These are phyloP conservation scores for Hippocampus barbouri DNA, from an alignment of 2,113 vertebrate species.

Conservation along the genomic window DNA sequence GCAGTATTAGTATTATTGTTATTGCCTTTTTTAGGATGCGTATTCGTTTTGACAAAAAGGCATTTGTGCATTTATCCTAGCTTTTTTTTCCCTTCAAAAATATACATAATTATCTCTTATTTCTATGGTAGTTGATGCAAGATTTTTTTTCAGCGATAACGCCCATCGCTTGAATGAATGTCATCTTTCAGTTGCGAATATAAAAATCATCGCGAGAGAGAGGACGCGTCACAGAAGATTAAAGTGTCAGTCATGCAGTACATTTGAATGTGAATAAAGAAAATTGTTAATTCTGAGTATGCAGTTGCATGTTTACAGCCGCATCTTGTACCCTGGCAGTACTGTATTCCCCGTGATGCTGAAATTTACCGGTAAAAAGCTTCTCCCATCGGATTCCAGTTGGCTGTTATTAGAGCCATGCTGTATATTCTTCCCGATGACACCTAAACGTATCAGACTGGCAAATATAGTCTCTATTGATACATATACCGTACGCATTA, in stretches of 20 bases:
- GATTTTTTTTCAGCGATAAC: not conserved
- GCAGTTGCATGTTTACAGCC: not conserved
- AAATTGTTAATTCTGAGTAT: not conserved
- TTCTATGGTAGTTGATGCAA: not conserved
- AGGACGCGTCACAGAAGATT: not conserved
- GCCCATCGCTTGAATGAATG: not conserved
- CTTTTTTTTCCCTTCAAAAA: not conserved
- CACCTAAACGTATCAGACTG: not conserved
- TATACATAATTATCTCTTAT: not conserved
- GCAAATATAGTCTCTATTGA: not conserved
- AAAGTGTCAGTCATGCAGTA: not conserved
- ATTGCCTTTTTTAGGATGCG: too few species aligned
- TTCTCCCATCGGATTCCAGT: constrained; percentile 65
- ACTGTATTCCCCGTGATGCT: not conserved
- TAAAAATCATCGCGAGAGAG: not conserved
- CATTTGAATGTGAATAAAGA: not conserved
- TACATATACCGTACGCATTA: not conserved
- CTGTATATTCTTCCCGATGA: not conserved
- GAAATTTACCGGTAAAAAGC: constrained; percentile 59
- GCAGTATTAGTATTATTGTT: too few species aligned
- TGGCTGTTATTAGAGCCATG: constrained; percentile 64
- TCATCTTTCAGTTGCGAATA: not conserved
- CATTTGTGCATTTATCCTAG: too few species aligned
- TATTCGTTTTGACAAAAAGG: too few species aligned
- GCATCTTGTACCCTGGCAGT: not conserved